phyloP scores from a whole-genome alignment of 2,888 invertebrate genomes.

The Acleris literana region DNA sequence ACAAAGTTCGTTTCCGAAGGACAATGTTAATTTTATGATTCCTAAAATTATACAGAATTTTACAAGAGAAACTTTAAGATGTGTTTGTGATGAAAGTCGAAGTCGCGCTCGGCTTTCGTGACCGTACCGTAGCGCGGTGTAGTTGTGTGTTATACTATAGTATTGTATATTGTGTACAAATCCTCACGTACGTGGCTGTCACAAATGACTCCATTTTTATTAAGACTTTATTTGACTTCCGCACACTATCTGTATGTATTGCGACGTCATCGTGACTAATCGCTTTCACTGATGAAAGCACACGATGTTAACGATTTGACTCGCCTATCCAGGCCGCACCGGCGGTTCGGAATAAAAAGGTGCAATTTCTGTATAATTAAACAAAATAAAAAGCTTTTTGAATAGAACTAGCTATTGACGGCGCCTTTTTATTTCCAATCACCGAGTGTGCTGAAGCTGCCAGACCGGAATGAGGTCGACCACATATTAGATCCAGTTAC shows the following conservation, averaged over 20 bases:
- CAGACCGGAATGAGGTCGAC: constrained; percentile 15
- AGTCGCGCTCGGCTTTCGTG: constrained; percentile 4
- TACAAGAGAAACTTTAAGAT: constrained; percentile 5
- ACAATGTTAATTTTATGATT: not conserved
- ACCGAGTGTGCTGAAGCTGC: constrained; percentile 10
- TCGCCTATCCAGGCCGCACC: constrained; percentile 3
- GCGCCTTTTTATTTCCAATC: constrained; percentile 1
- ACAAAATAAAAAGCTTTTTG: constrained; percentile 6
- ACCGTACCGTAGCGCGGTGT: constrained; percentile 13
- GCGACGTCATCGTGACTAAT: constrained; percentile 10
- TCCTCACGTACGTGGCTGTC: constrained; percentile 21
- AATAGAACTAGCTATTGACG: not conserved
- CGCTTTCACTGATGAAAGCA: not conserved
- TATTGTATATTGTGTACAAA: constrained; percentile 30
- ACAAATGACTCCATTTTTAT: constrained; percentile 19
- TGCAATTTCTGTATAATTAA: not conserved
- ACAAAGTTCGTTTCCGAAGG: not conserved
- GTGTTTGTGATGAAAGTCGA: constrained; percentile 9
- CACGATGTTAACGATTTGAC: constrained; percentile 13
- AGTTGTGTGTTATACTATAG: constrained; percentile 22
- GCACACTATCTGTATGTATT: constrained; percentile 19
- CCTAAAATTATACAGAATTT: constrained; percentile 2
- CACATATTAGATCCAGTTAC: constrained; percentile 2
- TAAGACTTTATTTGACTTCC: constrained; percentile 17
- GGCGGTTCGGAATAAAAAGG: constrained; percentile 8